A percentile compares a stretch with the other conserved stretches of the same genome.
phyloP scores from a whole-genome alignment of 2,113 vertebrate species.

The Petrocephalus zakoni region DNA sequence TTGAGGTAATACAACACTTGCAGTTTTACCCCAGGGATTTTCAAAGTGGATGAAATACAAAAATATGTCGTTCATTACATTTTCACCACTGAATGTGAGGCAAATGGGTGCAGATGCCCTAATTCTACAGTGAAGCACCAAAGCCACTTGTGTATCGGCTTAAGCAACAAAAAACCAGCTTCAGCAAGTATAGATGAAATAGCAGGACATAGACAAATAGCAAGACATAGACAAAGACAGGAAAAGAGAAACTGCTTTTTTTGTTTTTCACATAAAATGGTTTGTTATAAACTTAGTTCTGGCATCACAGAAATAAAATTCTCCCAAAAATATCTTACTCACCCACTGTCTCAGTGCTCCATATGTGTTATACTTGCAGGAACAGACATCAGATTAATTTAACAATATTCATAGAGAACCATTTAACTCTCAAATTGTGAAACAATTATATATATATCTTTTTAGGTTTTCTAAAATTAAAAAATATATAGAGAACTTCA shows the following conservation, averaged over 20 bases:
- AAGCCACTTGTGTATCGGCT: background rate
- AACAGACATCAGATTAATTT: background rate
- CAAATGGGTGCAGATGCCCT: background rate
- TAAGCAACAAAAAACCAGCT: background rate
- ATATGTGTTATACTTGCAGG: background rate
- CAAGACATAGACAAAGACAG: background rate
- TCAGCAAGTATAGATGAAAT: background rate
- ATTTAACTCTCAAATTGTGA: background rate
- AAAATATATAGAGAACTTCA: background rate
- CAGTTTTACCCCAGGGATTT: background rate
- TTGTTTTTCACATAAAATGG: background rate
- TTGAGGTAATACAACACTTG: background rate
- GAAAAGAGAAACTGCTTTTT: background rate
- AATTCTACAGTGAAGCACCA: background rate
- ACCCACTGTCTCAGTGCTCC: background rate
- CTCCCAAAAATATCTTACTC: background rate
- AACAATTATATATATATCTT: background rate
- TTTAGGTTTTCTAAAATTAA: background rate
- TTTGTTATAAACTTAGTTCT: background rate
- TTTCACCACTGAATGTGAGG: background rate
- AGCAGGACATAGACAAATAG: background rate
- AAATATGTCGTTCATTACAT: background rate
- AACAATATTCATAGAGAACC: background rate
- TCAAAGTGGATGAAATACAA: background rate
- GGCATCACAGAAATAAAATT: background rate